phyloP scores from a whole-genome alignment of 2,113 vertebrate species.

The Hippocampus mohnikei region DNA sequence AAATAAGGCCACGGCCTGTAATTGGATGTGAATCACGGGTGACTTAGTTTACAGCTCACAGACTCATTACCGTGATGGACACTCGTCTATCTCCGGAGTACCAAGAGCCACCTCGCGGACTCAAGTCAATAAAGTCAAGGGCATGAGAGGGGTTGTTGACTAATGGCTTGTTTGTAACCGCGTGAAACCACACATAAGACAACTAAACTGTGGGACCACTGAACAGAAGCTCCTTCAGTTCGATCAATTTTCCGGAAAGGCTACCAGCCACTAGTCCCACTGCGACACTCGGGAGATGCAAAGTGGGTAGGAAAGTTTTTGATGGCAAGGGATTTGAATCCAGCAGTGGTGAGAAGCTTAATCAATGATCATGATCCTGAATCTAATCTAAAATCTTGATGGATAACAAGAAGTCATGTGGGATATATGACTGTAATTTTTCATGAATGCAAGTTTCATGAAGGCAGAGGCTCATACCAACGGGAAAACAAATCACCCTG shows the following conservation, averaged over 20 bases:
- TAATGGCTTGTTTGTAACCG: conserved; percentile 53
- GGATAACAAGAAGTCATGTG: conserved; percentile 1
- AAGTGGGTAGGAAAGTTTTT: conserved; percentile 12
- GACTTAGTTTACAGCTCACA: conserved; percentile 50
- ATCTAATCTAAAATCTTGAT: neutral
- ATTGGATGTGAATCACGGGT: conserved; percentile 48
- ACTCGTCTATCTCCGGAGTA: conserved; percentile 47
- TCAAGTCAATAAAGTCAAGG: conserved; percentile 66
- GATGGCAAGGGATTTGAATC: conserved; percentile 6
- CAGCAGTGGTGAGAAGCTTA: conserved; percentile 5
- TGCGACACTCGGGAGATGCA: conserved; percentile 13
- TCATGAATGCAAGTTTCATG: conserved; percentile 42
- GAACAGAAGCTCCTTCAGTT: conserved; percentile 33
- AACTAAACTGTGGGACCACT: conserved; percentile 28
- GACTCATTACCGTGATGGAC: conserved; percentile 50
- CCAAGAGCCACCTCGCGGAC: conserved; percentile 54
- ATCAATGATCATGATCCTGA: conserved; percentile 19
- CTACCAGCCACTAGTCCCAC: conserved; percentile 30
- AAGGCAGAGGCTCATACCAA: conserved; percentile 34
- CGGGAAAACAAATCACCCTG: conserved; percentile 39
- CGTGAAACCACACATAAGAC: conserved; percentile 35
- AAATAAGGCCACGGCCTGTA: conserved; percentile 17
- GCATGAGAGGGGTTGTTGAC: conserved; percentile 52
- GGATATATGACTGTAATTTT: conserved; percentile 51
- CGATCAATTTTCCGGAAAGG: conserved; percentile 36